Evolutionary conservation across 92 coral and sea anemone species (phyloP).

Genomic region (Bergia puertoricense): DNA sequence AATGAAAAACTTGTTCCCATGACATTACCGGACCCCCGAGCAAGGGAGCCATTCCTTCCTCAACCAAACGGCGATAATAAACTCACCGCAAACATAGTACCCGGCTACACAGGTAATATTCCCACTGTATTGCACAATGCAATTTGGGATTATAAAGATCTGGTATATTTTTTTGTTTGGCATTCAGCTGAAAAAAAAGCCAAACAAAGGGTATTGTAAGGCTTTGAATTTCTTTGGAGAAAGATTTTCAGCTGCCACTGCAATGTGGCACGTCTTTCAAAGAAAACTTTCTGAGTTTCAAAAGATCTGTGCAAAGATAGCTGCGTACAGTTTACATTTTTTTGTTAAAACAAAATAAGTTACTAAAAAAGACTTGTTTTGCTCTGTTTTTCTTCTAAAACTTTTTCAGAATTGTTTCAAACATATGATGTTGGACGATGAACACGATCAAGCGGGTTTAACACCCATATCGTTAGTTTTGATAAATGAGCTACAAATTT

Average conservation of each 20-base stretch:
- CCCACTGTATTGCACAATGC: not conserved
- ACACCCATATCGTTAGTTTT: not conserved
- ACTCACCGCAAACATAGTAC: constrained; percentile 84
- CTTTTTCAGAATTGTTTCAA: not conserved
- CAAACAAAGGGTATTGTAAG: not conserved
- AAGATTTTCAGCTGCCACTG: not conserved
- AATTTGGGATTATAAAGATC: not conserved
- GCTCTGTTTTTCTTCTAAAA: not conserved
- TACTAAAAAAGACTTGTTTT: not conserved
- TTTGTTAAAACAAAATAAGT: not conserved
- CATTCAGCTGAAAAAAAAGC: not conserved
- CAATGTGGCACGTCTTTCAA: no score
- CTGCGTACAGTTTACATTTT: no score
- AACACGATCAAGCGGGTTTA: not conserved
- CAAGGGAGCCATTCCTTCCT: constrained; percentile 69
- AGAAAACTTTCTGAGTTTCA: not conserved
- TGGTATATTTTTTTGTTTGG: constrained; percentile 5
- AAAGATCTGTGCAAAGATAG: not conserved
- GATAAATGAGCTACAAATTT: not conserved
- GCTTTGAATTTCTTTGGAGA: not conserved
- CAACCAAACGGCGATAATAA: constrained; percentile 92
- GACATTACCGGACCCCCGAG: constrained; percentile 59
- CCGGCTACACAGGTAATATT: constrained; percentile 89
- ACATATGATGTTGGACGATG: not conserved
- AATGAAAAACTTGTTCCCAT: constrained; percentile 84